These are phyloP conservation scores for Tethya wilhelma DNA, from an alignment of 37 sponge, comb jelly and placozoan species.

Conservation along the genomic window DNA sequence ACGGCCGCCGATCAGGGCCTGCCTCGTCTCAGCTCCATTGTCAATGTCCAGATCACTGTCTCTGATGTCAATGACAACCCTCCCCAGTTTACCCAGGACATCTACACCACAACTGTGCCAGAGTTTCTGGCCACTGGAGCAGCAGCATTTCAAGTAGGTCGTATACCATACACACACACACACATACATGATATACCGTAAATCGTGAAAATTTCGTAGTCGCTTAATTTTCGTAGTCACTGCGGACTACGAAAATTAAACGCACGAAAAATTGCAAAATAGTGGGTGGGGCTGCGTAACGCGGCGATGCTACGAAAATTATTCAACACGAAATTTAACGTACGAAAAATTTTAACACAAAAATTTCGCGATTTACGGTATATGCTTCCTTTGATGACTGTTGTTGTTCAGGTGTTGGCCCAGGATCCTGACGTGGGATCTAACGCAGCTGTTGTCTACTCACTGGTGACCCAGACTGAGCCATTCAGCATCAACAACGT, in stretches of 20 bases:
- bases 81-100: constrained; percentile 36
- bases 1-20: constrained; percentile 26
- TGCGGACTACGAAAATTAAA: too few relatives aligned
- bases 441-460: constrained; percentile 43
- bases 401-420: constrained; percentile 17
- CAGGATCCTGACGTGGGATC: constrained; percentile 42
- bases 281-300: too few relatives aligned
- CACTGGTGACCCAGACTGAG: neutral
- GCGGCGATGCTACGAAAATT: too few relatives aligned
- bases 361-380: too few relatives aligned
- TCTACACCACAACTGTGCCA: constrained; percentile 31
- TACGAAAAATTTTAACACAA: too few relatives aligned
- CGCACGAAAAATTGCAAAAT: too few relatives aligned
- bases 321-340: too few relatives aligned
- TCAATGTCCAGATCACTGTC: constrained; percentile 41
- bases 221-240: too few relatives aligned
- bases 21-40: constrained; percentile 27
- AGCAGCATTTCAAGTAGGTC: neutral
- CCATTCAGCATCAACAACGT: constrained; percentile 47
- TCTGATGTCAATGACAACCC: constrained; percentile 66
- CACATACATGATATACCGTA: too few relatives aligned
- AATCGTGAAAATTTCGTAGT: too few relatives aligned
- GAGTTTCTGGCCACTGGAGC: constrained; percentile 36
- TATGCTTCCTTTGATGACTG: constrained; percentile 31
- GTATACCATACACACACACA: too few relatives aligned